Evolutionary conservation across 2,888 invertebrate species (phyloP), one percentile per base, ranked within the genome.

Genomic region (Orthosia cruda): DNA sequence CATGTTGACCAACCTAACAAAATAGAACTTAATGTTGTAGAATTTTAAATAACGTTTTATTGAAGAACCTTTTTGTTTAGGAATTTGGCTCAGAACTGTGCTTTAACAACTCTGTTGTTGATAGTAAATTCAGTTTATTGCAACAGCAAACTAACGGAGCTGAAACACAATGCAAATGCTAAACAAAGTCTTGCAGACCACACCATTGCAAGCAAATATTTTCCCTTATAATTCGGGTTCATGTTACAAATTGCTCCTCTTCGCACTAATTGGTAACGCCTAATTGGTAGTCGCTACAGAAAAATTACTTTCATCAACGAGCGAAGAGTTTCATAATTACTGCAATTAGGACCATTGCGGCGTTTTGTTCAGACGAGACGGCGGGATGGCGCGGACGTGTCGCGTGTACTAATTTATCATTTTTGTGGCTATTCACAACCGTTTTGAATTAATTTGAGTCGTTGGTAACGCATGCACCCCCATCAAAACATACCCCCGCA

Each of bases 271-370:
- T 94, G 94, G 93, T 93, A 91, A 93, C 92, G 91, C 92, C 93
- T 95, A 95, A 95, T 94, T 95, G 94, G 94, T 94, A 94, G 94
- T 94, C 94, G 92, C 94, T 92, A 91, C 94, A 94, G 93, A 95
- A 95, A 95, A 96, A 96, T 95, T 94, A 93, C 95, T 95, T 94
- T 93, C 95, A 95, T 96, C 94, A 95, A 92, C 93, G 93, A 92
- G 93, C 93, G 94, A 96, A 95, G 96, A 95, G 95, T 95, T 95
- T 93, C 94, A 94, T 94, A 95, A 95, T 95, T 93, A 93, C 93
- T 90, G 94, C 93, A 94, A 95, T 95, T 95, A 95, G 92, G 94
- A 92, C 88, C 91, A 91, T 91, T 90, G 92, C 92, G 90, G 91
- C 91, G 92, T 93, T 94, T 93, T 93, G 94, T 94, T 91, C 92